Conservation (phyloP, 2,888 invertebrate genomes). For the Sphecodes monilicornis region DNA sequence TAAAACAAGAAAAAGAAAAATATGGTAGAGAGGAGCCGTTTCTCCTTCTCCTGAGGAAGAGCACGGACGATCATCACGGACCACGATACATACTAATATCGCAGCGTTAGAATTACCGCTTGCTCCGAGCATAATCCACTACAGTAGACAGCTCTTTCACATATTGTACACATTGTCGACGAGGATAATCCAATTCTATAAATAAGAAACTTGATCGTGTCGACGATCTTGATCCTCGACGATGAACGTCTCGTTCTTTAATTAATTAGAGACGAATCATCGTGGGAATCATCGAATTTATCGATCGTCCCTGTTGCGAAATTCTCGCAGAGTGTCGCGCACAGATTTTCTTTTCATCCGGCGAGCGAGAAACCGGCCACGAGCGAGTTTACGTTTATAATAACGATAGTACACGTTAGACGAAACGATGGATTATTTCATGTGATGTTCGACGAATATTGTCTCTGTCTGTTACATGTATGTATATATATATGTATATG, state of each 20-base stretch:
- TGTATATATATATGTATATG: conserved; percentile 48
- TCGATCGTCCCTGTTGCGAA: not conserved
- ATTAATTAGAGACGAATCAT: not conserved
- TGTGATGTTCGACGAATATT: conserved; percentile 56
- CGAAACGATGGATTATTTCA: conserved; percentile 50
- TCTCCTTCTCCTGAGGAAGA: conserved; percentile 6
- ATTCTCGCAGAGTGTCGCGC: not conserved
- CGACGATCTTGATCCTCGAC: not conserved
- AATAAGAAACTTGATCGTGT: conserved; percentile 48
- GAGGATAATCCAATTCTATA: conserved; percentile 58
- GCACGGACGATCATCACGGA: conserved; percentile 27
- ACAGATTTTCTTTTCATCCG: not conserved
- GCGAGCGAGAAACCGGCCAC: not conserved
- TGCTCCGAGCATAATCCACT: conserved; percentile 58
- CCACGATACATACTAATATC: conserved; percentile 37
- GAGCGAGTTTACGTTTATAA: conserved; percentile 19
- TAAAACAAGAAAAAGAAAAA: not conserved
- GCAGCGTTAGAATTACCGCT: conserved; percentile 44
- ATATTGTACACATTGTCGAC: conserved; percentile 51
- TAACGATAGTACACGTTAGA: conserved; percentile 32
- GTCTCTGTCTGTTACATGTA: conserved; percentile 60
- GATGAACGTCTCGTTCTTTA: not conserved
- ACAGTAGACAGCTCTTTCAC: conserved; percentile 56
- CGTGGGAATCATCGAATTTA: not conserved
- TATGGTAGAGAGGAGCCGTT: conserved; percentile 7